These are phyloP conservation scores for Pristiophorus japonicus DNA, from an alignment of 2,113 vertebrate genomes.

Conservation along the genomic window DNA sequence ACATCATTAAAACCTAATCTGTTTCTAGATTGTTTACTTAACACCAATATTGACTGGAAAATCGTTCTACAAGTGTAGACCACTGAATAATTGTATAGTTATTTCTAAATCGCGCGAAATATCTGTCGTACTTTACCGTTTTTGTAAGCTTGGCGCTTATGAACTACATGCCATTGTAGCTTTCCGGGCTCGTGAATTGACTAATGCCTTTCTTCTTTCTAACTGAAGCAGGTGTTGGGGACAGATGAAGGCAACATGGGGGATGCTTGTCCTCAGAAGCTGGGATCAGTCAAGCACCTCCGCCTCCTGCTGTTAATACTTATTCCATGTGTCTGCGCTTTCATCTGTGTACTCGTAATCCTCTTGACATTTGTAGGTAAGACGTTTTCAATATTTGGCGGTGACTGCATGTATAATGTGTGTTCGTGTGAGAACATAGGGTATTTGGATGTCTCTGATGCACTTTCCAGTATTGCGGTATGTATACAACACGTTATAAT, in stretches of 20 bases:
- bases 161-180: no score
- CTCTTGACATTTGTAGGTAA: conserved; percentile 70
- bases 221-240: conserved; percentile 56
- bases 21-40: not conserved
- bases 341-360: conserved; percentile 64
- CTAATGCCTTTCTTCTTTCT: conserved; percentile 23
- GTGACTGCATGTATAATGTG: not conserved
- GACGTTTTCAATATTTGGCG: conserved; percentile 31
- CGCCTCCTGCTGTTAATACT: conserved; percentile 65
- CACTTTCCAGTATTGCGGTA: not conserved
- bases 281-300: conserved; percentile 58
- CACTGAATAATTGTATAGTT: not conserved
- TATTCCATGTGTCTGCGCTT: conserved; percentile 68
- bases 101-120: not conserved
- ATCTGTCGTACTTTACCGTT: not conserved
- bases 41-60: not conserved
- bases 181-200: not conserved
- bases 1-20: not conserved
- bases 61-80: no score
- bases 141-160: not conserved
- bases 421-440: not conserved
- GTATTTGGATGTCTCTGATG: not conserved
- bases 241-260: conserved; percentile 60
- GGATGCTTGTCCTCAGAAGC: conserved; percentile 63
- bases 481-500: not conserved